Evolutionary conservation across 2,888 invertebrate species (phyloP).

Genomic region (Belgica antarctica): DNA sequence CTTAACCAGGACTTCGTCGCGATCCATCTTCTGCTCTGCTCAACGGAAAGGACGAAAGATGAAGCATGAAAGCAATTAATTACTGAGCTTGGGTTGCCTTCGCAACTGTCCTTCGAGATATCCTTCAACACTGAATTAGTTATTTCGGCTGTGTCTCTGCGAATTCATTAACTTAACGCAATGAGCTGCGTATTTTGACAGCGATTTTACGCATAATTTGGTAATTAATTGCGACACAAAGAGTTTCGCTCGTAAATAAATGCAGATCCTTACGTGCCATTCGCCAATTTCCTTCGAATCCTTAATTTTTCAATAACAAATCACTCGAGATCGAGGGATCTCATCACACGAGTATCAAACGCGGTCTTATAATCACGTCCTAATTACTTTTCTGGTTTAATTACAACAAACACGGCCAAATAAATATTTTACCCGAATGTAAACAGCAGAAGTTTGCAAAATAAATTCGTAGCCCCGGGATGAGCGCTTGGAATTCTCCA

Average conservation of each 20-base stretch:
- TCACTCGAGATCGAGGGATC: background rate
- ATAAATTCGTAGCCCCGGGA: background rate
- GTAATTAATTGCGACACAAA: slow-evolving; percentile 31
- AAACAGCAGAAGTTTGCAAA: background rate
- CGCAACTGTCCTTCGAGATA: too few species aligned
- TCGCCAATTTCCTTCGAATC: background rate
- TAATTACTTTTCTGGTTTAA: background rate
- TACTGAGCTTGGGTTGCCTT: too few species aligned
- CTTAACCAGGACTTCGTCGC: slow-evolving; percentile 38
- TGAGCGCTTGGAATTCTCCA: background rate
- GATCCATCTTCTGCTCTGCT: slow-evolving; percentile 38
- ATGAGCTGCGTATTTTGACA: too few species aligned
- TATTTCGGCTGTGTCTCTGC: too few species aligned
- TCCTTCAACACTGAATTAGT: too few species aligned
- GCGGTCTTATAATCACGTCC: background rate
- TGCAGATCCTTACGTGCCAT: background rate
- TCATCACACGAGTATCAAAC: background rate
- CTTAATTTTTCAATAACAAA: background rate
- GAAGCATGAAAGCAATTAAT: background rate
- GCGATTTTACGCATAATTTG: slow-evolving; percentile 23
- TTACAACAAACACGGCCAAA: background rate
- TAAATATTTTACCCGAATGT: background rate
- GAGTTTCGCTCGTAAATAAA: background rate
- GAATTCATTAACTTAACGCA: too few species aligned
- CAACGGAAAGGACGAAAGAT: background rate